Evolutionary conservation across 2,113 vertebrate genomes (phyloP), one percentile per base, ranked within the genome.

Genomic region (Sinosuthora webbiana): DNA sequence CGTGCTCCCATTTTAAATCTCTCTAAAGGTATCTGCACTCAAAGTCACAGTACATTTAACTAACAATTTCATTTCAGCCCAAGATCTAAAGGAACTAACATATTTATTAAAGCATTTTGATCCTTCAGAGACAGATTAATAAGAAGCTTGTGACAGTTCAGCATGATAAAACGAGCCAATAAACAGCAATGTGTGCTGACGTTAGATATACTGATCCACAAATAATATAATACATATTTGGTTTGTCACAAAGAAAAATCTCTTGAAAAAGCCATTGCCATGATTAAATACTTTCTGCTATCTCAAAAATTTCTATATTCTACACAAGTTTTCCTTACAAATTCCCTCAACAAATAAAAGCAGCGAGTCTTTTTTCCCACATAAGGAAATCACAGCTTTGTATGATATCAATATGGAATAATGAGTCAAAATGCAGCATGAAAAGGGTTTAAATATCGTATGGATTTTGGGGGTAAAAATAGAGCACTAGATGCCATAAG

Each of bases 61-160:
- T 94, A 94, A 96, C 88, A 15, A 67, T 96, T 97, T 75, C 87
- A 63, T 96, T 96, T 90, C 95, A 93, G 78, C 30, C 88, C 59
- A 63, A 93, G 92, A 94, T 96, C 96, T 91, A 83, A 89, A 90
- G 90, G 83, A 96, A 94, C 92, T 41, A 83, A 76, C 76, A 56
- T 95, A 95, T 96, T 98, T 97, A 97, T 97, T 97, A 97, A 91
- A 96, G 95, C 60, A 91, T 98, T 97, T 91, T 94, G 97, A 95
- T 97, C 95, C 97, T 97, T 95, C 28, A 91, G 97, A 97, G 97
- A 95, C 97, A 97, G 97, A 97, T 97, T 97, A 97, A 97, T 96
- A 97, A 95, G 95, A 91, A 82, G 35, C 50, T 79, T 30, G 33
- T 97, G 97, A 97, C 97, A 97, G 95, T 94, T 97, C 91, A 95